Evolutionary conservation across 92 coral and sea anemone genomes (phyloP).

Genomic region (Parazoanthus darwini): DNA sequence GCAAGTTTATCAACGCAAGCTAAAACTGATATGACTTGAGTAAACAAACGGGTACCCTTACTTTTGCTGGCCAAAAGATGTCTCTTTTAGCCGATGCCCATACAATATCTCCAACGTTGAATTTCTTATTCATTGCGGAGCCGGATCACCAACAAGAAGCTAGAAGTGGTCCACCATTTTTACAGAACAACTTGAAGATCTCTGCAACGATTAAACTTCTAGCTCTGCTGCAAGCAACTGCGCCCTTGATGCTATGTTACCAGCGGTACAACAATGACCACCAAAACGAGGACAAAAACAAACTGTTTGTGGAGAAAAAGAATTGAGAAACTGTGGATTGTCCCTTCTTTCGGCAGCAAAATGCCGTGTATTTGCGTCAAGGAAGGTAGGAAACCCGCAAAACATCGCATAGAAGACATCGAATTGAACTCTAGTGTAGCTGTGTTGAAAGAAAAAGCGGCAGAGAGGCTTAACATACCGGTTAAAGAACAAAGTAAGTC

Average conservation of each 20-base stretch:
- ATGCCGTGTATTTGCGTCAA: conserved; percentile 95
- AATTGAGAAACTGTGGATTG: too few species aligned
- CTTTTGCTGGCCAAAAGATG: conserved; percentile 92
- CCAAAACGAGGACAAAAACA: conserved; percentile 32
- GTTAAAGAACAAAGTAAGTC: conserved; percentile 79
- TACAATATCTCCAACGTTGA: conserved; percentile 41
- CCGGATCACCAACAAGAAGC: background rate
- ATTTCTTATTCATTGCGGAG: conserved; percentile 37
- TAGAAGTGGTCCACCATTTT: background rate
- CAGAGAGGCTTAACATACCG: conserved; percentile 73
- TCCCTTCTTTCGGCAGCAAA: background rate
- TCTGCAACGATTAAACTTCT: background rate
- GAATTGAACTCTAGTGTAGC: conserved; percentile 69
- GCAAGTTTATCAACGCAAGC: too few species aligned
- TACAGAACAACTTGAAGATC: background rate
- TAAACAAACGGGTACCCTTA: background rate
- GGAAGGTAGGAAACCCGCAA: conserved; percentile 66
- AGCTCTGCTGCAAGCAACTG: background rate
- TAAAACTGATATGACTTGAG: too few species aligned
- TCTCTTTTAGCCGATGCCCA: conserved; percentile 76
- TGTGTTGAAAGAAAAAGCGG: conserved; percentile 76
- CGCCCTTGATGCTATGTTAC: background rate
- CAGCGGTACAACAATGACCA: conserved; percentile 17
- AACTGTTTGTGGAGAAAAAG: background rate
- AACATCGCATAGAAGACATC: conserved; percentile 83